Percentiles rank a stretch among this genome's conserved stretches.
Evolutionary conservation across 2,113 vertebrate genomes (phyloP).

Genomic region (Microcebus ravelobensis): DNA sequence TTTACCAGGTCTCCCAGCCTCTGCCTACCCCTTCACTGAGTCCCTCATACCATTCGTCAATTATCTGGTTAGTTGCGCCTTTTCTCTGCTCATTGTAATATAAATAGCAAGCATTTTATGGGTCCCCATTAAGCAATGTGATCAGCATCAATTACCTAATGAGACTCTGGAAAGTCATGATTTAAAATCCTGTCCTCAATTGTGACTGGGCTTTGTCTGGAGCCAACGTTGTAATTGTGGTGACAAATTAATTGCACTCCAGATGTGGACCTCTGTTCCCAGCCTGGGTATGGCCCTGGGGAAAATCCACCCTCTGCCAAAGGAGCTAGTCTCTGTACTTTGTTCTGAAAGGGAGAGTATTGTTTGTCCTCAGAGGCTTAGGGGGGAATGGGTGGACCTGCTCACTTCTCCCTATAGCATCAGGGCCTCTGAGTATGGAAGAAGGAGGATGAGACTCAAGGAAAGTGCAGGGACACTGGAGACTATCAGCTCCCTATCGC

Average conservation of each 20-base stretch:
- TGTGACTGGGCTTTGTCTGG: conserved; percentile 85
- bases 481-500: background rate
- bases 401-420: background rate
- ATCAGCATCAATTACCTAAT: conserved; percentile 88
- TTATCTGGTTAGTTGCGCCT: conserved; percentile 82
- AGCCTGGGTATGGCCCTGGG: conserved; percentile 77
- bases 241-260: conserved; percentile 84
- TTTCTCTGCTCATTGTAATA: conserved; percentile 82
- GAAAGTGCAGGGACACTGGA: background rate
- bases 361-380: background rate
- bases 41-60: conserved; percentile 62
- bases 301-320: conserved; percentile 73
- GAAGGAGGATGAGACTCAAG: background rate
- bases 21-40: conserved; percentile 31
- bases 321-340: conserved; percentile 6
- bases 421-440: background rate
- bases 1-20: conserved; percentile 62
- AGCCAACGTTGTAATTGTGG: conserved; percentile 84
- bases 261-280: conserved; percentile 81
- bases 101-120: conserved; percentile 85
- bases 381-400: background rate
- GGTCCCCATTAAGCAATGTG: conserved; percentile 83
- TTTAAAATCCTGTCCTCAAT: conserved; percentile 85
- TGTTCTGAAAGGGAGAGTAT: conserved; percentile 1
- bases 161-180: conserved; percentile 85